Evolutionary conservation across 2,888 invertebrate species (phyloP).

Genomic region (Exephanes ischioxanthus): DNA sequence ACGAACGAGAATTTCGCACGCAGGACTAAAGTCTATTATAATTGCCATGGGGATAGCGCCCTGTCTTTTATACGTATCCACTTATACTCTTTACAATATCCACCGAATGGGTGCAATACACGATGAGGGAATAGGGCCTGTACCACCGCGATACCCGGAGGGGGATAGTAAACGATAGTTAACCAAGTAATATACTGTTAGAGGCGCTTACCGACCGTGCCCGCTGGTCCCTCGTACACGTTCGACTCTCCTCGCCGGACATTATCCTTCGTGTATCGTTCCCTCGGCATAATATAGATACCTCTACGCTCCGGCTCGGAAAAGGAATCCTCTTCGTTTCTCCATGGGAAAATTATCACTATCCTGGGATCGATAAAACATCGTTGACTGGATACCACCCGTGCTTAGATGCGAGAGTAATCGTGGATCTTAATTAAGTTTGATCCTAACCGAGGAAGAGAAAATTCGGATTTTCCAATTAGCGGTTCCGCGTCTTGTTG

Average conservation of each 20-base stretch:
- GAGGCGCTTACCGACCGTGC: slow-evolving; percentile 65
- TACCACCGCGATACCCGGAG: slow-evolving; percentile 59
- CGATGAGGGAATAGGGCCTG: slow-evolving; percentile 56
- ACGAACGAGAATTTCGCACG: background rate
- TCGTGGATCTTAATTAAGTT: background rate
- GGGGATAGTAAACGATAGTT: slow-evolving; percentile 71
- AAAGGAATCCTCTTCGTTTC: slow-evolving; percentile 10
- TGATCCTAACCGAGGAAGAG: background rate
- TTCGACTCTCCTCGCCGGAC: slow-evolving; percentile 63
- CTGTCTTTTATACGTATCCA: slow-evolving; percentile 32
- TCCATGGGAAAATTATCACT: slow-evolving; percentile 55
- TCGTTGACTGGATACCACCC: slow-evolving; percentile 41
- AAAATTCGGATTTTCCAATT: background rate
- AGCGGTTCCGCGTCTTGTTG: background rate
- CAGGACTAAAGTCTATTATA: slow-evolving; percentile 23
- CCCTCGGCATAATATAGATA: slow-evolving; percentile 39
- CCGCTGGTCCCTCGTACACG: slow-evolving; percentile 50
- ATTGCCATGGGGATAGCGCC: slow-evolving; percentile 42
- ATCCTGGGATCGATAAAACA: slow-evolving; percentile 58
- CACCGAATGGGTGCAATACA: slow-evolving; percentile 42
- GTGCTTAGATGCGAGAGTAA: background rate
- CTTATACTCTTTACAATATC: slow-evolving; percentile 31
- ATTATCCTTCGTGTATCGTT: slow-evolving; percentile 65
- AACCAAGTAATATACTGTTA: slow-evolving; percentile 69
- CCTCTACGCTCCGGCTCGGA: background rate